Evolutionary conservation across 2,888 invertebrate species (phyloP).

Genomic region (Phragmatobia fuliginosa): DNA sequence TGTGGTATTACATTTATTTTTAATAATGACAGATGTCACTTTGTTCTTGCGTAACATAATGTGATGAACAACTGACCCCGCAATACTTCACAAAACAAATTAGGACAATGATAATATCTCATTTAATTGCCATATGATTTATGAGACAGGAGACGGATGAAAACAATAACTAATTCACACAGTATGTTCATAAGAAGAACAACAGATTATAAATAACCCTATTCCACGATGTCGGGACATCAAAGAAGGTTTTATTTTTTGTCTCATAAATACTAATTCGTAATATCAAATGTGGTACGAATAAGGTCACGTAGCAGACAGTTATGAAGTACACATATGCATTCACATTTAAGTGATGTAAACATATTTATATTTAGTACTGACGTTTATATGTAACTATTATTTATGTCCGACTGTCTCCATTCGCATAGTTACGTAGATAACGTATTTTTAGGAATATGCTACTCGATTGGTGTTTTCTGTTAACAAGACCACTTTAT

Average conservation of each 20-base stretch:
- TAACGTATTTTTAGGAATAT: background rate
- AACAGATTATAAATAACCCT: slow-evolving; percentile 12
- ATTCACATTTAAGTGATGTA: slow-evolving; percentile 46
- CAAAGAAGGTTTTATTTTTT: slow-evolving; percentile 44
- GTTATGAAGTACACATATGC: slow-evolving; percentile 32
- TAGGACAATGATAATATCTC: slow-evolving; percentile 16
- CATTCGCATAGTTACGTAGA: slow-evolving; percentile 26
- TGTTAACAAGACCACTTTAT: no score
- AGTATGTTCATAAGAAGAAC: slow-evolving; percentile 6
- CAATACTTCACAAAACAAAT: slow-evolving; percentile 9
- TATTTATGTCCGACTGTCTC: slow-evolving; percentile 26
- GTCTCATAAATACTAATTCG: slow-evolving; percentile 45
- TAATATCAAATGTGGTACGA: slow-evolving; percentile 34
- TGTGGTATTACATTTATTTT: background rate
- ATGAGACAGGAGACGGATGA: background rate
- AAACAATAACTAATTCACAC: slow-evolving; percentile 10
- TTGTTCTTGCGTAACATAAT: background rate
- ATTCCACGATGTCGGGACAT: slow-evolving; percentile 26
- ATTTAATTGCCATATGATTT: slow-evolving; percentile 20
- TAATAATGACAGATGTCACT: background rate
- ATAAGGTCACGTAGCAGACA: slow-evolving; percentile 60
- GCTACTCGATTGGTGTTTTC: background rate
- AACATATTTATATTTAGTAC: slow-evolving; percentile 43
- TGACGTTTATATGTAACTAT: slow-evolving; percentile 37
- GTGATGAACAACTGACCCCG: background rate